Evolutionary conservation across 2,113 vertebrate genomes (phyloP).

Genomic region (Pteropus alecto): DNA sequence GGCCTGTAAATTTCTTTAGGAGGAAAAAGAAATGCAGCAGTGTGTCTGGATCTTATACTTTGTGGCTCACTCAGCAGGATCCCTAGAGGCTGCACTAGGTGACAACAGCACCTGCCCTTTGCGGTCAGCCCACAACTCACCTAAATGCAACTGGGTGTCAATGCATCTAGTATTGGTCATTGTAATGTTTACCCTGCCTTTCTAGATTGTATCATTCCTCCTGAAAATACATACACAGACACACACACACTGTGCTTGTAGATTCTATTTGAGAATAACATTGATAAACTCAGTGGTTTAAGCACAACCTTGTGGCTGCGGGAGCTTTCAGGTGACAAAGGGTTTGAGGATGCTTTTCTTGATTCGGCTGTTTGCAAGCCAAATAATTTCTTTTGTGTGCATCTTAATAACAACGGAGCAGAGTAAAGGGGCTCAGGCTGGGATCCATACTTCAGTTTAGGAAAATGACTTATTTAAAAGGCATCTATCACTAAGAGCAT

Average conservation of each 20-base stretch:
- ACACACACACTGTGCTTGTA: background rate
- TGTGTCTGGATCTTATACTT: background rate
- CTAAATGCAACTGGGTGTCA: background rate
- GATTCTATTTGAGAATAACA: background rate
- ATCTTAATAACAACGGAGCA: background rate
- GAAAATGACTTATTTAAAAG: constrained; percentile 52
- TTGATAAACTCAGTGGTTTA: background rate
- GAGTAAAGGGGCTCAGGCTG: background rate
- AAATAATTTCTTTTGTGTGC: background rate
- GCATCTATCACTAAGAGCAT: constrained; percentile 42
- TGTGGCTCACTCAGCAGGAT: background rate
- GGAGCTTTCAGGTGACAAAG: background rate
- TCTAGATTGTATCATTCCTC: background rate
- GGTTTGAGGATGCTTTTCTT: background rate
- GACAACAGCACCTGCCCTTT: background rate
- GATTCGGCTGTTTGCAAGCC: background rate
- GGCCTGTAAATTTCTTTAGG: constrained; percentile 58
- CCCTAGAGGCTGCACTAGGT: background rate
- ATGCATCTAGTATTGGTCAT: background rate
- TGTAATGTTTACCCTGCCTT: background rate
- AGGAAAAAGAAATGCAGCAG: constrained; percentile 28
- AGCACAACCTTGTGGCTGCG: background rate
- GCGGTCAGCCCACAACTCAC: background rate
- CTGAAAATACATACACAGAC: background rate
- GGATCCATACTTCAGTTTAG: background rate